Conservation (phyloP, 2,113 vertebrate genomes). For the Gambusia holbrooki region DNA sequence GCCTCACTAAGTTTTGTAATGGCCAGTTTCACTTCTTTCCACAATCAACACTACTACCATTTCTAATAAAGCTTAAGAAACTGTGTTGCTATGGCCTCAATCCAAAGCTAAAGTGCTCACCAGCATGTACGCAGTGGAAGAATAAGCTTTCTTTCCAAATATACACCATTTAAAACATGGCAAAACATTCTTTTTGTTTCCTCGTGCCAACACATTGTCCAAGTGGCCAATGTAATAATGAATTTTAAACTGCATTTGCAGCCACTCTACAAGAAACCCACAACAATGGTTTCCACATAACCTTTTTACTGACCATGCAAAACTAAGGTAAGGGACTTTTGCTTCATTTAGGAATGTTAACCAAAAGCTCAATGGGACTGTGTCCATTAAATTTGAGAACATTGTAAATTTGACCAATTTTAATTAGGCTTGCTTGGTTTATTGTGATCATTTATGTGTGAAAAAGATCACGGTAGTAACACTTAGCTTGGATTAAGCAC, state of each 20-base stretch:
- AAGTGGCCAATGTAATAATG: slow-evolving; percentile 71
- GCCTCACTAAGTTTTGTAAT: slow-evolving; percentile 31
- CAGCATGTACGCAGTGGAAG: slow-evolving; percentile 54
- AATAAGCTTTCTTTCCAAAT: not conserved
- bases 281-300: slow-evolving; percentile 74
- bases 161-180: slow-evolving; percentile 52
- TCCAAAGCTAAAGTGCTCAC: slow-evolving; percentile 49
- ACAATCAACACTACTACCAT: slow-evolving; percentile 51
- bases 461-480: not conserved
- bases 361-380: not conserved
- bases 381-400: not conserved
- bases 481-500: not conserved
- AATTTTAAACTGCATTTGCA: slow-evolving; percentile 71
- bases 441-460: not conserved
- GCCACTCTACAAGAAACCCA: slow-evolving; percentile 66
- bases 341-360: slow-evolving; percentile 59
- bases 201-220: slow-evolving; percentile 67
- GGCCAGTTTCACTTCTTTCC: slow-evolving; percentile 32
- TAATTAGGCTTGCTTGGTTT: not conserved
- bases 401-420: not conserved
- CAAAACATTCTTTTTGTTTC: slow-evolving; percentile 52
- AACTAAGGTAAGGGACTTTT: slow-evolving; percentile 38
- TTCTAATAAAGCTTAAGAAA: slow-evolving; percentile 62
- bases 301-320: slow-evolving; percentile 56
- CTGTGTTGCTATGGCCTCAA: slow-evolving; percentile 44